Conservation (phyloP, 2,113 vertebrate species). For the Australoheros scitulus region DNA sequence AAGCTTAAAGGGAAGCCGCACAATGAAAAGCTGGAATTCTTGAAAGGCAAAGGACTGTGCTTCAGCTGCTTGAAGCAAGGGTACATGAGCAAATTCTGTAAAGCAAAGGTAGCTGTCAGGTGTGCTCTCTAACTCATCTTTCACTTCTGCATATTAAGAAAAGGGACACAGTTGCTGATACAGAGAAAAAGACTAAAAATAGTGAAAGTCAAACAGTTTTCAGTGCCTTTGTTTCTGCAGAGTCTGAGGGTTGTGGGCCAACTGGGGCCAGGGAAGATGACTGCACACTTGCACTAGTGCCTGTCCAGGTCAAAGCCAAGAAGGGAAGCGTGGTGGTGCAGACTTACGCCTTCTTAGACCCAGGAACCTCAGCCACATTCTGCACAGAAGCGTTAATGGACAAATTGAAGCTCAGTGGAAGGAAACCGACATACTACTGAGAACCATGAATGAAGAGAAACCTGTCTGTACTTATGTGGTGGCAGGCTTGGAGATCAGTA, state of each 20-base stretch:
- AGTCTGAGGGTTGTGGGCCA: neutral
- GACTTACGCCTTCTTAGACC: neutral
- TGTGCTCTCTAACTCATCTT: neutral
- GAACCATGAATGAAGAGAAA: neutral
- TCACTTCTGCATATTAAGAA: neutral
- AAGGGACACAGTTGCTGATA: neutral
- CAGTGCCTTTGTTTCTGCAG: neutral
- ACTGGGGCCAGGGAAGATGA: neutral
- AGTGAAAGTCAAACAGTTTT: neutral
- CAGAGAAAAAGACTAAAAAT: neutral
- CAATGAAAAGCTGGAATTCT: neutral
- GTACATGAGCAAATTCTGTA: neutral
- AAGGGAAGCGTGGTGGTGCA: neutral
- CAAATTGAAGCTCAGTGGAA: neutral
- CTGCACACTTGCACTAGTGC: neutral
- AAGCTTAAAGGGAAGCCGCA: neutral
- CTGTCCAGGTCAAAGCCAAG: neutral
- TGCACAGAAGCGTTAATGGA: neutral
- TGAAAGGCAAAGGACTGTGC: neutral
- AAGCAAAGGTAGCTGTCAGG: neutral
- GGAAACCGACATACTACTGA: neutral
- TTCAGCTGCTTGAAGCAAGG: neutral
- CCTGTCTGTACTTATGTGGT: neutral
- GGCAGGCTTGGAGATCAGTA: neutral
- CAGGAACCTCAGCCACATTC: neutral